Evolutionary conservation across 2,113 vertebrate genomes (phyloP), one percentile per base, ranked within the genome.

Genomic region (Gila orcuttii): DNA sequence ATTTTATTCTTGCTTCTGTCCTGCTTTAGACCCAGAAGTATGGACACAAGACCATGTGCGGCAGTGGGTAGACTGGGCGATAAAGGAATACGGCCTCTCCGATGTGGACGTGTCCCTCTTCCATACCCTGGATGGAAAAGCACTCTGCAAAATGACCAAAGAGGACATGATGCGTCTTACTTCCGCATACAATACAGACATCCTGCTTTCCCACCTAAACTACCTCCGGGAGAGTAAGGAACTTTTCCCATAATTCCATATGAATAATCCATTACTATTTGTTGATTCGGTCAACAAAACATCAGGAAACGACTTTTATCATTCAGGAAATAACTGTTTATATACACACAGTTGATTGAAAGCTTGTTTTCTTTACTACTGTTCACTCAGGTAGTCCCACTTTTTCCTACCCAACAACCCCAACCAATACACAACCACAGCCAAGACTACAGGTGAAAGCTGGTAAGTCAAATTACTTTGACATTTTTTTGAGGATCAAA

Each of bases 51-150:
- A 96, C 74, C 96, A 96, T 0, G 96, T 96, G 66, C 88, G 94
- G 9, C 96, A 96, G 92, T 96, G 96, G 96, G 86, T 96, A 89
- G 96, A 96, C 89, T 96, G 96, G 96, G 96, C 96, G n/a, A 96
- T 96, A 81, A 96, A 96, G 86, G 96, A 96, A 89, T 96, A 96
- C 17, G 89, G 94, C 42, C 93, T 96, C 60, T 90, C 94, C 83
- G 95, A 96, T 55, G 94, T 96, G 86, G 95, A 96, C 23, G 92
- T 94, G 21, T 85, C 92, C 55, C 90, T 94, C 19, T 96, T 96
- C 90, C 94, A 96, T 6, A 82, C 93, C 0, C 85, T 96, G 76
- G 96, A 96, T 1, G 96, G 96, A 28, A 96, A 96, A 76, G 93
- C 93, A 2, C 93, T 96, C 42, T 96, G 96, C 92, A 95, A 96